Conservation (phyloP, 1,140 invertebrate species). For the Thalassaphorura encarpata region DNA sequence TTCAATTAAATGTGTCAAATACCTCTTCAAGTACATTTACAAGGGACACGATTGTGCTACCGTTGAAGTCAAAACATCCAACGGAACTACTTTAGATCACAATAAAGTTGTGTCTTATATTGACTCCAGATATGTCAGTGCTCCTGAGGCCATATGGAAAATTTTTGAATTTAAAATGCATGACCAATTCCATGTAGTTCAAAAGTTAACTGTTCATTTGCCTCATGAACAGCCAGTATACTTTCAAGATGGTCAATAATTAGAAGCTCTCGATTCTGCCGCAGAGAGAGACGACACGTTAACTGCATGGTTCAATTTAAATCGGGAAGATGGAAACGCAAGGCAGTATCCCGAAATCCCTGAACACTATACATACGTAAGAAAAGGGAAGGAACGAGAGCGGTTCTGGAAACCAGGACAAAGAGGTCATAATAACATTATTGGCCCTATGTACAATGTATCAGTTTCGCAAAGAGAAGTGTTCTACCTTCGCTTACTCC, state of each 20-base stretch:
- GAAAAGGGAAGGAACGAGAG: conserved; percentile 11
- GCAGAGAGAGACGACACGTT: conserved; percentile 16
- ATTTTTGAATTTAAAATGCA: conserved; percentile 29
- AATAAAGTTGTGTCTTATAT: conserved; percentile 32
- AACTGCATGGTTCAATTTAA: conserved; percentile 31
- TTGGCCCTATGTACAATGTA: conserved; percentile 5
- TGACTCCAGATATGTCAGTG: conserved; percentile 33
- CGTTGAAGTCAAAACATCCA: conserved; percentile 25
- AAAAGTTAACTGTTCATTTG: conserved; percentile 37
- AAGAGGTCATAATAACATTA: neutral
- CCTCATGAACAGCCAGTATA: conserved; percentile 38
- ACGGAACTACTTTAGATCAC: neutral
- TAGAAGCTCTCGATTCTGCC: conserved; percentile 2
- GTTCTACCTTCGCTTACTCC: conserved; percentile 17
- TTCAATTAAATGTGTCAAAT: conserved; percentile 44
- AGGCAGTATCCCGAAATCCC: conserved; percentile 8
- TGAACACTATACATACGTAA: conserved; percentile 11
- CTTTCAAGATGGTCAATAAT: conserved; percentile 29
- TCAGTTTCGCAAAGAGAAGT: conserved; percentile 1
- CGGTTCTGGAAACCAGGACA: conserved; percentile 15
- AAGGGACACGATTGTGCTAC: conserved; percentile 11
- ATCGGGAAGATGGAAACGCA: conserved; percentile 12
- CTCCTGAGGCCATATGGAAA: conserved; percentile 35
- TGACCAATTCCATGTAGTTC: conserved; percentile 32
- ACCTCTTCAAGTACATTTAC: conserved; percentile 6